Evolutionary conservation across 1,140 invertebrate species (phyloP), one percentile per base, ranked within the genome.

Genomic region (Teleopsis dalmanni): DNA sequence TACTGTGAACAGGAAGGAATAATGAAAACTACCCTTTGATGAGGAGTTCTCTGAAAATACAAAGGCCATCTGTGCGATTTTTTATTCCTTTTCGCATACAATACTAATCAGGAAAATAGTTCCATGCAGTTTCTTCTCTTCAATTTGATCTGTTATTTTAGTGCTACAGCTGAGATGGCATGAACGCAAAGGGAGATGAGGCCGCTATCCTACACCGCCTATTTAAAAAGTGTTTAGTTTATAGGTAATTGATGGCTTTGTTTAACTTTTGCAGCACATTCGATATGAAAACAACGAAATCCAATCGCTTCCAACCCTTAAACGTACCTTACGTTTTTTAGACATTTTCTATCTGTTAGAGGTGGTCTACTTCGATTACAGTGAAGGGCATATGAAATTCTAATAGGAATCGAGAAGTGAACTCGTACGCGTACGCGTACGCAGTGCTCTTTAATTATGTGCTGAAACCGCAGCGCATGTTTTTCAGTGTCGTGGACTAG

Each of bases 1-100:
- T 47, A 56, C 55, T 59, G 62, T 56, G 62, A 48, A 35, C 36
- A 47, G 56, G 41, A 47, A 36, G 35, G 55, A 58, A 56, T 52
- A 56, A 62, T 66, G 60, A 63, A 68, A 68, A 68, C 65, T 68
- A 68, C 65, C 65, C 65, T 67, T 68, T 68, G 58, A 65, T 67
- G 56, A 56, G 40, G 44, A 34, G 44, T 22, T 16, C 19, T 18
- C 16, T 14, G 23, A 37, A 25, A 23, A 44, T 42, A 29, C 26
- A 11, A 43, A 26, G 22, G 37, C 26, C 52, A 54, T 54, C 52
- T 54, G 52, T 54, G 48, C 52, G 51, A n/a, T 43, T 43, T 43
- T 43, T n/a, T n/a, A n/a, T n/a, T n/a, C n/a, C n/a, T n/a, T n/a
- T 43, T 43, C n/a, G 3, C 27, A 29, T 8, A 29, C 26, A 7